Percentiles rank a stretch among this genome's conserved stretches.
These are phyloP conservation scores for Rhabdornis inornatus DNA, from an alignment of 2,113 vertebrate species.

Conservation along the genomic window DNA sequence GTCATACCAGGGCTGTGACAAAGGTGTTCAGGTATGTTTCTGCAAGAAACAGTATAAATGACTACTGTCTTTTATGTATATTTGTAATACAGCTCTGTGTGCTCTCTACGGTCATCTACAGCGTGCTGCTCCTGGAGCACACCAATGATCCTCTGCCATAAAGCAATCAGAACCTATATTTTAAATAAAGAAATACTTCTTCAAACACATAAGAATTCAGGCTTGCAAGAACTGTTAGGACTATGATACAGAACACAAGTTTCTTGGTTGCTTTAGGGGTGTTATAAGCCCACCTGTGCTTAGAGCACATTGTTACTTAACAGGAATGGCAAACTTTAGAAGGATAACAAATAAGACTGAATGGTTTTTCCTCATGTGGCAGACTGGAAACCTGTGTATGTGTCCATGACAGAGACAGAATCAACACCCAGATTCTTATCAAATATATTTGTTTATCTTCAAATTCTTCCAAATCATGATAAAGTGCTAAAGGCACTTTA, in stretches of 20 bases:
- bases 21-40: neutral
- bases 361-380: neutral
- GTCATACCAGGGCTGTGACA: neutral
- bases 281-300: neutral
- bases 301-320: neutral
- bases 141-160: neutral
- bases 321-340: neutral
- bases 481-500: neutral
- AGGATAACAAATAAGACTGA: neutral
- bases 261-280: neutral
- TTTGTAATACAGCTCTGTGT: neutral
- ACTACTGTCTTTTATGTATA: neutral
- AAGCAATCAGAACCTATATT: neutral
- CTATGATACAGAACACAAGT: neutral
- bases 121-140: neutral
- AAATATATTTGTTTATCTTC: neutral
- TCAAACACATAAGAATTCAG: neutral
- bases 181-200: neutral
- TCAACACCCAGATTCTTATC: neutral
- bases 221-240: neutral
- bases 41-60: neutral
- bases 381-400: neutral
- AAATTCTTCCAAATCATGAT: neutral
- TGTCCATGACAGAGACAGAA: neutral
- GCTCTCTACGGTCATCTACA: neutral